Conservation (phyloP, 2,888 invertebrate genomes). For the Drosophila picticornis region DNA sequence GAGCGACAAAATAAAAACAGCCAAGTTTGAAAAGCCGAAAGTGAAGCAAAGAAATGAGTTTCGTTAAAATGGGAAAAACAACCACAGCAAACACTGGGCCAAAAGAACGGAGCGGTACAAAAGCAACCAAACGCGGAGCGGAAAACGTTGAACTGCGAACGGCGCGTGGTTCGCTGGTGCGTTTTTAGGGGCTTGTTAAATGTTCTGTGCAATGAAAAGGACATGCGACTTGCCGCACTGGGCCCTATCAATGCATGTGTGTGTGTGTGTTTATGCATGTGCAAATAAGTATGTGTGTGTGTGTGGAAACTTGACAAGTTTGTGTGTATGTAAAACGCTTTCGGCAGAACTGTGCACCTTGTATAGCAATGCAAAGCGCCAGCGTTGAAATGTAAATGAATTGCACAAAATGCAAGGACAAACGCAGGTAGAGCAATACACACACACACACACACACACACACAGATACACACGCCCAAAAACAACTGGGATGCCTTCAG, state of each 20-base stretch:
- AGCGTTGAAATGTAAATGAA: conserved; percentile 81
- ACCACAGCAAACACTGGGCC: conserved; percentile 17
- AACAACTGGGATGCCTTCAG: conserved; percentile 49
- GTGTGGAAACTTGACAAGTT: conserved; percentile 40
- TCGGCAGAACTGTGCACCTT: conserved; percentile 70
- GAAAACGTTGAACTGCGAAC: conserved; percentile 29
- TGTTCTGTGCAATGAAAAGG: conserved; percentile 67
- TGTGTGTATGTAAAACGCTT: conserved; percentile 49
- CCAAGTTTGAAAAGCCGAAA: conserved; percentile 63
- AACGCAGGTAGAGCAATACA: conserved; percentile 62
- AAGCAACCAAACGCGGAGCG: conserved; percentile 27
- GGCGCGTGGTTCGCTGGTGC: conserved; percentile 32
- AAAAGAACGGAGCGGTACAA: conserved; percentile 28
- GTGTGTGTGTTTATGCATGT: not conserved
- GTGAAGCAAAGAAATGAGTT: conserved; percentile 63
- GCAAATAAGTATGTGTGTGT: conserved; percentile 23
- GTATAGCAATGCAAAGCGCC: conserved; percentile 52
- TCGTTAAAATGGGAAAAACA: conserved; percentile 31
- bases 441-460: conserved; percentile 28
- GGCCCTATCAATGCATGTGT: not conserved
- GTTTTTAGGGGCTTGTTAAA: conserved; percentile 70
- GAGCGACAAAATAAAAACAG: conserved; percentile 16
- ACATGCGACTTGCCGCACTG: conserved; percentile 57
- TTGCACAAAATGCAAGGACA: conserved; percentile 81
- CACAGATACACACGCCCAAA: conserved; percentile 27